Evolutionary conservation across 1,140 invertebrate species (phyloP).

Genomic region (Bombus sibiricus): DNA sequence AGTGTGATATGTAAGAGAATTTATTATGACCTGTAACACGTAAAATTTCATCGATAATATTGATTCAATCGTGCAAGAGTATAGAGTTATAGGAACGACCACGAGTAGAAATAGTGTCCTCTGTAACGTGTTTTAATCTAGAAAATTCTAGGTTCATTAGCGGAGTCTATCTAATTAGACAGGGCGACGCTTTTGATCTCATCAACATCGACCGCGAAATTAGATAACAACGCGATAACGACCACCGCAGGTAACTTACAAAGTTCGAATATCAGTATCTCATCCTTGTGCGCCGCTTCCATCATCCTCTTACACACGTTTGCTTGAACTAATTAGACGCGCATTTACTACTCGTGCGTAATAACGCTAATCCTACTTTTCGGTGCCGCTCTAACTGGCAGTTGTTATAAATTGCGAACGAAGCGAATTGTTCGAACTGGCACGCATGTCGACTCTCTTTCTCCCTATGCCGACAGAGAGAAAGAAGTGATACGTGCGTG

Average conservation of each 20-base stretch:
- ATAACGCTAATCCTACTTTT: conserved; percentile 76
- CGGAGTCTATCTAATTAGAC: neutral
- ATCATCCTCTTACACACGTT: conserved; percentile 38
- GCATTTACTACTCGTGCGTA: conserved; percentile 68
- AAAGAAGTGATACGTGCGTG: neutral
- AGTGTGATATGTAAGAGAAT: too few relatives aligned
- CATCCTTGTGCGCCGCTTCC: neutral
- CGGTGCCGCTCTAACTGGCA: conserved; percentile 58
- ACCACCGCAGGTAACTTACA: conserved; percentile 32
- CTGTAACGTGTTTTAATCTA: neutral
- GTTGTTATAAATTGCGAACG: conserved; percentile 55
- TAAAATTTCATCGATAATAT: neutral
- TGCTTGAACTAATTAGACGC: conserved; percentile 72
- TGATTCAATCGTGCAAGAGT: neutral
- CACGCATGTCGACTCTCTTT: conserved; percentile 50
- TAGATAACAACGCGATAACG: conserved; percentile 54
- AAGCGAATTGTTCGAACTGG: conserved; percentile 45
- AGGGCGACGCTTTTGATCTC: conserved; percentile 10
- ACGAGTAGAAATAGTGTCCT: too few relatives aligned
- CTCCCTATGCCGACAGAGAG: neutral
- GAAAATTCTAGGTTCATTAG: neutral
- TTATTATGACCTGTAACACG: too few relatives aligned
- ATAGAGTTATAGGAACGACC: too few relatives aligned
- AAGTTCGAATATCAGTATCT: conserved; percentile 49
- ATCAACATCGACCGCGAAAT: conserved; percentile 38